These are phyloP conservation scores for Charina bottae DNA, from an alignment of 2,113 vertebrate species.

Conservation along the genomic window DNA sequence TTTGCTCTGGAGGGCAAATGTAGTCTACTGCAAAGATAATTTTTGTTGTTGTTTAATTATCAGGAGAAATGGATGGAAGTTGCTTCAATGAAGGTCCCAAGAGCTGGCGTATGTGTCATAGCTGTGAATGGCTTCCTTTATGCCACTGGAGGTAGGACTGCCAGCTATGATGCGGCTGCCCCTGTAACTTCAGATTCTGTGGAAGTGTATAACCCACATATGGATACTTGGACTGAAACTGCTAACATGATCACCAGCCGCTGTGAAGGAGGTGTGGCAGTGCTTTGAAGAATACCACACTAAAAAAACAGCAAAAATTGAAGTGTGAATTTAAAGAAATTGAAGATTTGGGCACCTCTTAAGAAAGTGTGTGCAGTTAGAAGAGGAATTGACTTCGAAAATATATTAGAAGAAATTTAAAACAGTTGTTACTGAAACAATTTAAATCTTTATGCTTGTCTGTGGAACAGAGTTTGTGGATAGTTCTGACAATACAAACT, in stretches of 20 bases:
- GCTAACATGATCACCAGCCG: conserved; percentile 98
- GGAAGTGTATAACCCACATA: conserved; percentile 95
- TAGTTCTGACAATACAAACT: not conserved
- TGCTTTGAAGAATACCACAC: conserved; percentile 77
- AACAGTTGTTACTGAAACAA: not conserved
- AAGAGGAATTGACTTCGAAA: conserved; percentile 29
- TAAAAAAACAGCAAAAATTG: conserved; percentile 37
- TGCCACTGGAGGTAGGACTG: conserved; percentile 87
- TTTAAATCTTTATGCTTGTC: not conserved
- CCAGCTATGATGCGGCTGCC: conserved; percentile 90
- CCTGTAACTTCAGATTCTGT: conserved; percentile 94
- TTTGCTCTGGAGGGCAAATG: not conserved
- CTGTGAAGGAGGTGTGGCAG: conserved; percentile 91
- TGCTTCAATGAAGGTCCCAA: conserved; percentile 87
- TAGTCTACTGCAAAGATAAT: not conserved
- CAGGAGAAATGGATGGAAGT: conserved; percentile 97
- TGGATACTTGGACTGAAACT: conserved; percentile 94
- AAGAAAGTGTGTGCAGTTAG: conserved; percentile 29
- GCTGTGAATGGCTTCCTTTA: conserved; percentile 93
- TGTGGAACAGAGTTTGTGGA: not conserved
- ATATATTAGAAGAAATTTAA: not conserved
- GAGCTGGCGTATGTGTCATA: conserved; percentile 90
- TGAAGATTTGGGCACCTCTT: conserved; percentile 10
- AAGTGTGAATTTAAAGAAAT: conserved; percentile 39
- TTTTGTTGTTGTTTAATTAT: conserved; percentile 10